These are phyloP conservation scores for Trematomus bernacchii DNA, from an alignment of 2,797 vertebrate genomes.

Conservation along the genomic window DNA sequence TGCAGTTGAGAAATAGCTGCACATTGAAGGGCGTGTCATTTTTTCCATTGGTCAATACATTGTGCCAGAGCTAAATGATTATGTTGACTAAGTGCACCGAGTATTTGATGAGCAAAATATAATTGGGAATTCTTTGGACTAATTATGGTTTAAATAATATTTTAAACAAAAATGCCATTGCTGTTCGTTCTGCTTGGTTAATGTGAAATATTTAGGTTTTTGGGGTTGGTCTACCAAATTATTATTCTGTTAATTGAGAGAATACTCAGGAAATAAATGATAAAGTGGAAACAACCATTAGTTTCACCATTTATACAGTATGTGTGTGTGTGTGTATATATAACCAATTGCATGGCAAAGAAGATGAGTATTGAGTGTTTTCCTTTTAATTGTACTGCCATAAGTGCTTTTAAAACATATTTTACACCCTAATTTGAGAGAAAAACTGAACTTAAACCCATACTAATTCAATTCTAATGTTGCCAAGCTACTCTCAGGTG, in stretches of 20 bases:
- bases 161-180: not conserved
- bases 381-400: not conserved
- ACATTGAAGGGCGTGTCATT: not conserved
- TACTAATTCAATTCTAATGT: conserved; percentile 7
- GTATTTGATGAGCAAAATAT: not conserved
- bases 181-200: not conserved
- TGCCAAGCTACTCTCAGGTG: conserved; percentile 5
- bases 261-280: not conserved
- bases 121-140: too few species aligned
- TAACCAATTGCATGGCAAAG: not conserved
- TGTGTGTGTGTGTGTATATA: too few species aligned
- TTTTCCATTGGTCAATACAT: not conserved
- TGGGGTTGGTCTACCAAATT: not conserved
- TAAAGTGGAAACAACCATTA: not conserved
- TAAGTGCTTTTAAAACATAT: not conserved
- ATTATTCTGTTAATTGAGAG: not conserved
- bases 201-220: not conserved
- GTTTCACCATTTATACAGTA: not conserved
- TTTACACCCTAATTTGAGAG: not conserved
- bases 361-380: not conserved
- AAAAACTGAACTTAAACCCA: not conserved
- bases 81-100: not conserved
- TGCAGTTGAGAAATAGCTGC: not conserved
- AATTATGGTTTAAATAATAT: too few species aligned
- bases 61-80: not conserved